Conservation (phyloP, 2,888 invertebrate species). For the Ophion costatus region DNA sequence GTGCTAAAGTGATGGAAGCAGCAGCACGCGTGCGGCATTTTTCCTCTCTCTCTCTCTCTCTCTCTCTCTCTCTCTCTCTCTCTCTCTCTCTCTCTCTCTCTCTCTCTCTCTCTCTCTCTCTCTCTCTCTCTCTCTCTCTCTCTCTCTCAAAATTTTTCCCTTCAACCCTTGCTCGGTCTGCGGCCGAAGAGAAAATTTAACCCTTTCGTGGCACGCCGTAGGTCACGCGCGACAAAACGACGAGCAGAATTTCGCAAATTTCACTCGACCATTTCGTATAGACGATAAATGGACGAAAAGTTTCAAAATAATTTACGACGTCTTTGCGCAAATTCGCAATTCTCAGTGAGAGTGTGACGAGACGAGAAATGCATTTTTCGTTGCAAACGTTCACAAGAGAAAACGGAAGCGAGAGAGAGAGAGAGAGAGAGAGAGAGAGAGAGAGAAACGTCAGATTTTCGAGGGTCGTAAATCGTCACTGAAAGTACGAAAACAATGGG, state of each 20-base stretch:
- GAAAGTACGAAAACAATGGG: slow-evolving; percentile 69
- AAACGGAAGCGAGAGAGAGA: slow-evolving; percentile 26
- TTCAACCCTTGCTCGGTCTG: slow-evolving; percentile 17
- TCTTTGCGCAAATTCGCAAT: slow-evolving; percentile 76
- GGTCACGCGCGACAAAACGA: slow-evolving; percentile 32
- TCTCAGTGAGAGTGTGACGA: slow-evolving; percentile 21
- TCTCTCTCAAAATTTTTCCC: background rate
- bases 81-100: background rate
- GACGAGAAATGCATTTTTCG: background rate
- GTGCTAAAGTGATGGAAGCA: slow-evolving; percentile 39
- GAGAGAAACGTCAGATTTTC: slow-evolving; percentile 29
- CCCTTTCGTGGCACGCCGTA: slow-evolving; percentile 45
- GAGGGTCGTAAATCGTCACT: slow-evolving; percentile 68
- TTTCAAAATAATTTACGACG: slow-evolving; percentile 74
- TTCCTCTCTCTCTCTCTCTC: background rate
- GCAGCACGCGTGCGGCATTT: slow-evolving; percentile 51
- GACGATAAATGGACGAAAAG: slow-evolving; percentile 25
- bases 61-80: slow-evolving; percentile 8
- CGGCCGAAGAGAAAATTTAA: slow-evolving; percentile 50
- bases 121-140: background rate
- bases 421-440: slow-evolving; percentile 29
- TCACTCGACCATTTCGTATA: slow-evolving; percentile 64
- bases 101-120: slow-evolving; percentile 12
- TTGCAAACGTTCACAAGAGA: background rate
- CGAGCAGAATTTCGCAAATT: slow-evolving; percentile 70